These are phyloP conservation scores for Capricornis sumatraensis DNA, from an alignment of 2,113 vertebrate genomes.

Conservation along the genomic window DNA sequence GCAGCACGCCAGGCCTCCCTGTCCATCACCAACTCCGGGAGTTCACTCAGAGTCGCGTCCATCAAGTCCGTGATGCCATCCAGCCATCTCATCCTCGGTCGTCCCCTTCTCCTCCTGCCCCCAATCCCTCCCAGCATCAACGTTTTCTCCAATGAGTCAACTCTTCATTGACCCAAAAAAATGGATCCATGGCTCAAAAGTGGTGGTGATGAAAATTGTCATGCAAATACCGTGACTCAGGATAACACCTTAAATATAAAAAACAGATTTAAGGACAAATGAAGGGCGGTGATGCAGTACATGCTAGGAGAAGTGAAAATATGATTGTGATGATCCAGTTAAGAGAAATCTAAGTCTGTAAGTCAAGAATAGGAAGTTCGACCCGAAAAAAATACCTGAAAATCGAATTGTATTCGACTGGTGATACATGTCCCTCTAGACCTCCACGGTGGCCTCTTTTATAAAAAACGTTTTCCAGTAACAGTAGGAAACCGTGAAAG, in stretches of 20 bases:
- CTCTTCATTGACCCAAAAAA: neutral
- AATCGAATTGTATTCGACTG: neutral
- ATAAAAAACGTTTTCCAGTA: conserved; percentile 41
- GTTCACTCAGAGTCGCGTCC: too few relatives aligned
- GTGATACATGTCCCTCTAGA: neutral
- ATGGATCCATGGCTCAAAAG: neutral
- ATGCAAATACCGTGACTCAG: neutral
- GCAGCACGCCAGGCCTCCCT: too few relatives aligned
- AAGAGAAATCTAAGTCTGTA: neutral
- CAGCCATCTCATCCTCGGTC: too few relatives aligned
- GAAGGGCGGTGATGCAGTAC: neutral
- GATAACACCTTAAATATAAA: neutral
- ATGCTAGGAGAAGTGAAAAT: neutral
- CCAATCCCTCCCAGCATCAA: too few relatives aligned
- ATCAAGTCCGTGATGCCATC: too few relatives aligned
- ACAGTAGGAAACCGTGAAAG: conserved; percentile 16
- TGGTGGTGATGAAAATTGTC: neutral
- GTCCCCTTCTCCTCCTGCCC: too few relatives aligned
- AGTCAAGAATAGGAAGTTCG: neutral
- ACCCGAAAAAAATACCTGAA: conserved; percentile 32
- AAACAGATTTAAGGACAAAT: neutral
- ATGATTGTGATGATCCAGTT: neutral
- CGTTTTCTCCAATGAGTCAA: too few relatives aligned
- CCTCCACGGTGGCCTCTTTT: neutral
- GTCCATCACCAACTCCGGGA: too few relatives aligned